Base-by-base conservation (phyloP, 2,113 vertebrate species). In the Leucosticte australis region DNA sequence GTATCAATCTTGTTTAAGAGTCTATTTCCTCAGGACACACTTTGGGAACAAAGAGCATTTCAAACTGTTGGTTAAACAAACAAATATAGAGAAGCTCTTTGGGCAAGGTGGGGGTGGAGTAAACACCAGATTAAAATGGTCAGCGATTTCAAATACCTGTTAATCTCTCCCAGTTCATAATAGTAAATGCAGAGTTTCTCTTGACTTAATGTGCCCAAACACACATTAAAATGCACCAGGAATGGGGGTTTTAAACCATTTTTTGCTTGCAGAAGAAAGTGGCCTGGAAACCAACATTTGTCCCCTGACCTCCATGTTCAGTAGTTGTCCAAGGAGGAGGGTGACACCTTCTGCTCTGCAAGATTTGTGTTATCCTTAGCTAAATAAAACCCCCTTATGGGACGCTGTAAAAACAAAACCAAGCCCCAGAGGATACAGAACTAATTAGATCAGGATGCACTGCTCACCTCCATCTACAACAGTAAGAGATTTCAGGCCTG, bases 31-130 rank as follows among this genome's bases (percentile, higher is more conserved):
- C 81, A 21, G 94, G 93, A 96, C 90, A 92, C 68, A 73, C 80
- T 96, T 90, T 76, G 88, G 85, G 87, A 94, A 97, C 94, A 96
- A 96, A 93, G 93, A 95, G 80, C 90, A 87, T 94, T 96, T 95
- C 92, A 84, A 95, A 78, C 56, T 89, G 93, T 82, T 87, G 85
- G 86, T 95, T 96, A 97, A 97, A 95, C 94, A 96, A 96, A 96
- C 87, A 97, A 96, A 96, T 62, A 69, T 59, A 53, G 55, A 80
- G 85, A 74, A 90, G 76, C 76, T 97, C 83, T 67, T 71, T 30
- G 77, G 91, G 81, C 77, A 84, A 63, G 41, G 2, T 17, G 42
- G 31, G 80, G 65, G 76, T 79, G 93, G 89, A 87, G 46, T 41
- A 79, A 89, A 76, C n/a, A 4, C 59, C 44, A 90, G 83, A 85